Evolutionary conservation across 2,113 vertebrate genomes (phyloP).

Genomic region (Clarias magur): DNA sequence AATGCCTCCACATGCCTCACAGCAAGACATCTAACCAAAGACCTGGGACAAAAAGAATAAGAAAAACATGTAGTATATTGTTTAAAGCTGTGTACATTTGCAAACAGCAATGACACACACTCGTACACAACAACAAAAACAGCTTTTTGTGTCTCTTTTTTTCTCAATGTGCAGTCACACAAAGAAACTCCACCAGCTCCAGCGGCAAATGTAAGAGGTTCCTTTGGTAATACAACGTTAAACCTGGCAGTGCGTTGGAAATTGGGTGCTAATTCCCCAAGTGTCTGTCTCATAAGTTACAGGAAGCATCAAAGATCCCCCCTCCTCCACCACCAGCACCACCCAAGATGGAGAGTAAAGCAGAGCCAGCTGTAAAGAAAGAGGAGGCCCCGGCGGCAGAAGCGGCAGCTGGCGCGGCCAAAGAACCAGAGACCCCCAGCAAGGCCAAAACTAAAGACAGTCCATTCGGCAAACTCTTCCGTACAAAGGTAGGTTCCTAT

Average conservation of each 20-base stretch:
- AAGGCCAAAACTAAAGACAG: slow-evolving; percentile 73
- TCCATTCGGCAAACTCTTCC: slow-evolving; percentile 86
- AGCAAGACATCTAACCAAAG: slow-evolving; percentile 45
- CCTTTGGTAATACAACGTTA: slow-evolving; percentile 5
- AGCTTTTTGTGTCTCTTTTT: slow-evolving; percentile 50
- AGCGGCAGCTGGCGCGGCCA: slow-evolving; percentile 22
- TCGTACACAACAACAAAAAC: slow-evolving; percentile 31
- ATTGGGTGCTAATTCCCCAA: not conserved
- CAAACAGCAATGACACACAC: not conserved
- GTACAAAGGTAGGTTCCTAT: slow-evolving; percentile 80
- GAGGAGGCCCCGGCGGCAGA: slow-evolving; percentile 61
- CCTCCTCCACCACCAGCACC: slow-evolving; percentile 75
- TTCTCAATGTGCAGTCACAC: slow-evolving; percentile 66
- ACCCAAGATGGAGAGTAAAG: slow-evolving; percentile 73
- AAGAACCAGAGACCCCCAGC: slow-evolving; percentile 61
- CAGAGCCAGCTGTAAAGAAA: slow-evolving; percentile 63
- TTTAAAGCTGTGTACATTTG: slow-evolving; percentile 23
- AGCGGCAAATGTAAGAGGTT: slow-evolving; percentile 70
- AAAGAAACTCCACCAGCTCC: slow-evolving; percentile 64
- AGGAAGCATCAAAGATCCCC: slow-evolving; percentile 77
- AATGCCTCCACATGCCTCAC: slow-evolving; percentile 35
- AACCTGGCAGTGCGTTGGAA: not conserved
- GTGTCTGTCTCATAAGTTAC: slow-evolving; percentile 57
- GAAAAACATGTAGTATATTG: slow-evolving; percentile 2
- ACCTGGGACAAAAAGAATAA: not conserved